Evolutionary conservation across 2,113 vertebrate genomes (phyloP), one percentile per base, ranked within the genome.

Genomic region (Tragulus kanchil): DNA sequence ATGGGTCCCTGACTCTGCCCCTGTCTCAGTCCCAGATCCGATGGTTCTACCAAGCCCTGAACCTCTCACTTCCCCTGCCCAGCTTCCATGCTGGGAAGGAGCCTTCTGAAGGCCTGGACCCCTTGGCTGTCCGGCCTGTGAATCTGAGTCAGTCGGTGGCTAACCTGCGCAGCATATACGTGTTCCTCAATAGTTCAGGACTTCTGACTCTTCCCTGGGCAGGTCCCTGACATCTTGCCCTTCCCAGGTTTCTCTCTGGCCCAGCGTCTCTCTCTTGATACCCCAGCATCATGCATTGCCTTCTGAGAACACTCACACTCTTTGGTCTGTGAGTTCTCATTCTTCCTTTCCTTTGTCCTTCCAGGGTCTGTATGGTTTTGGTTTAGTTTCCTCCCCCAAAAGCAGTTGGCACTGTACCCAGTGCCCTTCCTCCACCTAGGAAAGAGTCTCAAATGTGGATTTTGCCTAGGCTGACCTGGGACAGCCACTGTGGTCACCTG

Each of bases 141-240:
- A 87, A n/a, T 14, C 93, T 95, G 61, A 93, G 65, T n/a, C 26
- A 96, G 65, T 86, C 96, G 48, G 3, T 96, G 58, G 90, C 90
- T 56, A 52, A 91, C 17, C 89, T 96, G 31, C 58, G 16, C 36
- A 71, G 0, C 62, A 64, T 86, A 10, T 94, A 96, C 79, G 36
- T 96, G 48, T 90, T 96, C 73, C 83, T 97, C 69, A 96, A 85
- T 15, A 90, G 36, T 19, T 97, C 85, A 0, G 94, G 97, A 50
- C 93, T 97, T 79, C 15, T 93, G 89, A 52, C 89, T 94, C 96
- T 97, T 87, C 95, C 93, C 48, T 45, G 9, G 65, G 28, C 86
- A 81, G 42, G n/a, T 31, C 50, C 71, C 78, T 96, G 85, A 96
- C 9, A 21, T 31, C 8, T 56, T 36, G n/a, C 14, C 13, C 26